These are phyloP conservation scores for Sorex maritimensis DNA, from an alignment of 2,797 vertebrate genomes.

Conservation along the genomic window DNA sequence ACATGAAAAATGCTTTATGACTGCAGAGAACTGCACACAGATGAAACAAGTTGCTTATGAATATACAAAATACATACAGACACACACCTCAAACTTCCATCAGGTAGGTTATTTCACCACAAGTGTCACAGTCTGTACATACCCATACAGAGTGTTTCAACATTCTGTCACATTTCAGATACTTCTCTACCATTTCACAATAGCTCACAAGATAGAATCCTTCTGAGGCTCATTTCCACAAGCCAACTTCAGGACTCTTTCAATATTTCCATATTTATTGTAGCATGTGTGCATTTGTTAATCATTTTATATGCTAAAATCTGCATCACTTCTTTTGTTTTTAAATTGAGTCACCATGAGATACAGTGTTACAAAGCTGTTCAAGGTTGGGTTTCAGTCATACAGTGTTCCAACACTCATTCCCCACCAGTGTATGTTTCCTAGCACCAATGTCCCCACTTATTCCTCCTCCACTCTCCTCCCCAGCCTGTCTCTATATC, in stretches of 20 bases:
- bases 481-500: no score
- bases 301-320: neutral
- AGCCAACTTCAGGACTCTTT: neutral
- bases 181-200: neutral
- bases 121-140: neutral
- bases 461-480: no score
- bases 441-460: no score
- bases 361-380: no score
- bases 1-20: neutral
- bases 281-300: neutral
- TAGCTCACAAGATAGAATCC: neutral
- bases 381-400: no score
- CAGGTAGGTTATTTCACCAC: neutral
- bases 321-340: no score
- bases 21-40: conserved; percentile 40
- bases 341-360: no score
- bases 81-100: neutral
- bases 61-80: neutral
- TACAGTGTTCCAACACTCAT: no score
- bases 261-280: neutral
- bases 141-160: neutral
- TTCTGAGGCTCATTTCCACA: conserved; percentile 2
- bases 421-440: no score
- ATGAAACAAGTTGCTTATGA: neutral
- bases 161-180: neutral